phyloP scores from a whole-genome alignment of 2,888 invertebrate species.

The Dryadula phaetusa region DNA sequence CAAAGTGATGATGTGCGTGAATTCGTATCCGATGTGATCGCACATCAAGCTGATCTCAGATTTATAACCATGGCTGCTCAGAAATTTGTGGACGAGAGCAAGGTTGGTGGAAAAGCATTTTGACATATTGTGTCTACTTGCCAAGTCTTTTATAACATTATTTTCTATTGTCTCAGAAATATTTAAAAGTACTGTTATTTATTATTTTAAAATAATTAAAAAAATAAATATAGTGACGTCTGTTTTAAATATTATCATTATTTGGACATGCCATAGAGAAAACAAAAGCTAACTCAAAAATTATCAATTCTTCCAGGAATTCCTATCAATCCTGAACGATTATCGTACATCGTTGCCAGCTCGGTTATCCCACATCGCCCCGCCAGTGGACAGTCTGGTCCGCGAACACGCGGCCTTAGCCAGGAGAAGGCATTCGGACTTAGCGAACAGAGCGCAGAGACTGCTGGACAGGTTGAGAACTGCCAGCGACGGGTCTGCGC shows the following conservation, averaged over 20 bases:
- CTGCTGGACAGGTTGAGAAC: constrained; percentile 92
- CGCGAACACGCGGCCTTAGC: constrained; percentile 91
- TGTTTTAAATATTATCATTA: no score
- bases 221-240: no score
- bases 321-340: constrained; percentile 92
- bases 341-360: constrained; percentile 94
- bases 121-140: no score
- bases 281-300: no score
- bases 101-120: constrained; percentile 80
- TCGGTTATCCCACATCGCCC: constrained; percentile 91
- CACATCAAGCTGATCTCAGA: constrained; percentile 97
- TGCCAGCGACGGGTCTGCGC: constrained; percentile 83
- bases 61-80: constrained; percentile 98
- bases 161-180: no score
- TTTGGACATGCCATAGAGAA: no score
- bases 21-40: constrained; percentile 96
- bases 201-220: no score
- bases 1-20: constrained; percentile 93
- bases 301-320: constrained; percentile 84
- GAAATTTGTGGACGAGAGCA: constrained; percentile 97
- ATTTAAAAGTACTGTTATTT: no score
- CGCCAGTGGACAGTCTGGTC: constrained; percentile 88
- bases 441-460: constrained; percentile 92
- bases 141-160: no score
- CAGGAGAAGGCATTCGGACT: constrained; percentile 91